Base-by-base conservation (phyloP, 2,888 invertebrate species). In the Taenaris catops region DNA sequence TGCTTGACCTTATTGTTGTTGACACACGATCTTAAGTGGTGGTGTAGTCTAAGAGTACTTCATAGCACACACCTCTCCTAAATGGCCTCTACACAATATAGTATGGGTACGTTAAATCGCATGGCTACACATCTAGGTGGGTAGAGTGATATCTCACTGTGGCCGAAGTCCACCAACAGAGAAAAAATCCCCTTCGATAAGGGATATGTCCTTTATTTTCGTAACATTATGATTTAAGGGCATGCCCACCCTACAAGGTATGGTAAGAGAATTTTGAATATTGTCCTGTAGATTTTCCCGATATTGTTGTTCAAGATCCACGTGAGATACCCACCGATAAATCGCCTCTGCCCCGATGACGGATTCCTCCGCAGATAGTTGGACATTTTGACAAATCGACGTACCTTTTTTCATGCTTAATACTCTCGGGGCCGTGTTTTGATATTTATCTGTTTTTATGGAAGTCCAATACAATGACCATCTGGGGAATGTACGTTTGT, bases 321-420 rank as follows among this genome's bases (percentile, higher is more conserved):
- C 48, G 59, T 69, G 68, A 73, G 78, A 79, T 81, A 78, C 62
- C 42, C 42, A 26, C 46, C 72, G 67, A 79, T 78, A 73, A 72
- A 79, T 80, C 58, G 75, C 44, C 41, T 36, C 49, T 44, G 60
- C 43, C 49, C 63, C 68, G 80, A 81, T 84, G 81, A 83, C 79
- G 83, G 81, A 83, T 81, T 64, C 67, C 60, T 53, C 50, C 56
- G 49, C 58, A 48, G 83, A 84, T 84, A 80, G 64, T 68, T 72
- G 71, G 76, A 72, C 57, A 55, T 66, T 81, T 80, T 84, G 84
- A 86, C 80, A 83, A 84, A 86, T 84, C 65, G 74, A 45, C 43
- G 67, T 67, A 64, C 79, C 72, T 75, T 75, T 71, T 71, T 69
- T 63, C 63, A 63, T 55, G 65, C 67, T 66, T 69, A 70, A 67